Percentiles rank a stretch among this genome's conserved stretches.
Evolutionary conservation across 2,888 invertebrate species (phyloP).

Genomic region (Drosophila vallismaia): DNA sequence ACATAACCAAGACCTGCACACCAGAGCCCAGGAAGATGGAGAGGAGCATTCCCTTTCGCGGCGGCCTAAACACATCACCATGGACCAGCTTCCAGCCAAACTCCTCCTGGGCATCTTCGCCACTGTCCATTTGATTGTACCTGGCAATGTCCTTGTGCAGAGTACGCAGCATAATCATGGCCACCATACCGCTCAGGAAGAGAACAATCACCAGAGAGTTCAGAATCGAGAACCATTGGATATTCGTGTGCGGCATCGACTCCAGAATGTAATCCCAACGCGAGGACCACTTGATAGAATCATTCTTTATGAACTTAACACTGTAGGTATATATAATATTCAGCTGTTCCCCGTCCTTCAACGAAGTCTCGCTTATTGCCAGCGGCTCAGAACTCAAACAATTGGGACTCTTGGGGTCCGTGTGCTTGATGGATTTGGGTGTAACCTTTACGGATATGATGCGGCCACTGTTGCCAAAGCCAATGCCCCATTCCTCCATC

Average conservation of each 20-base stretch:
- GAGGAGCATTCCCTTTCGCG: conserved; percentile 97
- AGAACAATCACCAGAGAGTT: conserved; percentile 98
- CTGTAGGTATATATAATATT: conserved; percentile 94
- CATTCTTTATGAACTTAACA: conserved; percentile 91
- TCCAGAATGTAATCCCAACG: conserved; percentile 99
- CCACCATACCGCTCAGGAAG: conserved; percentile 99
- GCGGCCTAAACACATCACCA: conserved; percentile 98
- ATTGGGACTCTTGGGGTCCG: conserved; percentile 84
- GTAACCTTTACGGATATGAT: conserved; percentile 92
- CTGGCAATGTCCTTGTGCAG: conserved; percentile 99
- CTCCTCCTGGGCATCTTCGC: conserved; percentile 95
- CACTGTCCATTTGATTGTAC: conserved; percentile 97
- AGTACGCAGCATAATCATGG: conserved; percentile 98
- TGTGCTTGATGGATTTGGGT: conserved; percentile 86
- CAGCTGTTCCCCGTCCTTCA: conserved; percentile 85
- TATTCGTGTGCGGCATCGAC: conserved; percentile 99
- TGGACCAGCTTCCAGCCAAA: conserved; percentile 97
- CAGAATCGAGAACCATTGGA: conserved; percentile 99
- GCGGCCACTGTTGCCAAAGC: conserved; percentile 92
- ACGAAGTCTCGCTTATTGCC: conserved; percentile 87
- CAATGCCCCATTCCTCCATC: conserved; percentile 93
- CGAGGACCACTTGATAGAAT: conserved; percentile 98
- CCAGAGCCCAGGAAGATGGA: conserved; percentile 98
- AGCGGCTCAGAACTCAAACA: conserved; percentile 87
- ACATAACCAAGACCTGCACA: conserved; percentile 97